Percentiles rank a stretch among this genome's conserved stretches.
Conservation (phyloP, 2,888 invertebrate species). For the Therioaphis trifolii region DNA sequence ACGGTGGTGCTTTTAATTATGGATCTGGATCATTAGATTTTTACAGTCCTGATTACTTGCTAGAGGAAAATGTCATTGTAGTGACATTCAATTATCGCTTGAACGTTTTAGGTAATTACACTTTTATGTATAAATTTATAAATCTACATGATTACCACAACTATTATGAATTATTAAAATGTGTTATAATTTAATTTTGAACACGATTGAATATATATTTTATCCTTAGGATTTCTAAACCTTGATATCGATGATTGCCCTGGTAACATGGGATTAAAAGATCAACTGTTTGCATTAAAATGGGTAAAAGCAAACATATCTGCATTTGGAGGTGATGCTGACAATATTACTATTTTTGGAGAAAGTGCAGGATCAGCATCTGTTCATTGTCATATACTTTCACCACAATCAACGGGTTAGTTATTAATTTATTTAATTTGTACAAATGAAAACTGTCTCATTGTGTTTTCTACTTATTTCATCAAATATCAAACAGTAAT, state of each 20-base stretch:
- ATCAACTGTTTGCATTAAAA: conserved; percentile 73
- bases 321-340: no score
- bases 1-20: conserved; percentile 80
- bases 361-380: no score
- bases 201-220: conserved; percentile 1
- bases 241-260: conserved; percentile 63
- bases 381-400: no score
- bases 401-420: conserved; percentile 55
- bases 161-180: background rate
- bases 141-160: background rate
- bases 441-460: background rate
- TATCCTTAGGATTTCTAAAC: conserved; percentile 62
- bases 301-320: conserved; percentile 74
- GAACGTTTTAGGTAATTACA: conserved; percentile 73
- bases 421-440: conserved; percentile 6
- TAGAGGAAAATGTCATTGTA: conserved; percentile 77
- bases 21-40: conserved; percentile 76
- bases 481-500: background rate
- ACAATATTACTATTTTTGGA: no score
- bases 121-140: no score
- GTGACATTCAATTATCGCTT: conserved; percentile 82
- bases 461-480: background rate
- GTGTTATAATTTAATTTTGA: conserved; percentile 1
- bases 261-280: conserved; percentile 71
- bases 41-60: conserved; percentile 77